Base-by-base conservation (phyloP, 1,140 invertebrate species). In the Centruroides sculpturatus region DNA sequence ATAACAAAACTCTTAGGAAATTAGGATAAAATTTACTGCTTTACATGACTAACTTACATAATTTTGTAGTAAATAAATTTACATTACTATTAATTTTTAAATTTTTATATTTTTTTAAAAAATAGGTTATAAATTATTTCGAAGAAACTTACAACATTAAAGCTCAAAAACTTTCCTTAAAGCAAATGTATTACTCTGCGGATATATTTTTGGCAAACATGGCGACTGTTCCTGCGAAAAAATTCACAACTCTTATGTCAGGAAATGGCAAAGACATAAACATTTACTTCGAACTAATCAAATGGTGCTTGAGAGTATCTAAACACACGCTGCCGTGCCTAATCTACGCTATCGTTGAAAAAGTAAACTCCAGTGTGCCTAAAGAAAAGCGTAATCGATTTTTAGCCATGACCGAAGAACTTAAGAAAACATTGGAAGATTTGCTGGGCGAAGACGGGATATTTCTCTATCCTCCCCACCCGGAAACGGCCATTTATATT, bases 401-500 rank as follows among this genome's bases (percentile, higher is more conserved):
- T 58, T 59, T 63, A 34, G 23, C 50, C 4, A 47, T 64, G 12
- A 35, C 55, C 4, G 59, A 58, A 3, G 77, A 83, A 41, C 73
- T 85, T 57, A 4, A 59, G 7, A 48, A 59, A 35, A 59, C 62
- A 59, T 59, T 67, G n/a, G 58, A 66, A 23, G 49, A 67, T 12
- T 46, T 76, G 95, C 11, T 69, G 3, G 65, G 63, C 0, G 11
- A 84, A 4, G 80, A 92, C 74, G 90, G 88, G 0, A 82, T 98
- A 8, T 74, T 97, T 4, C 69, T 97, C 48, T 94, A 87, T 73
- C 90, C 91, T 35, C 83, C 85, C 2, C 83, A 85, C 61, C 89
- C 92, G 1, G 78, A 77, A 23, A 74, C 85, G n/a, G 90, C 92
- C 1, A 85, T 83, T 5, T 89, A 90, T 71, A 92, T 96, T 75